A percentile compares a stretch with the other conserved stretches of the same genome.
phyloP scores from a whole-genome alignment of 2,797 vertebrate species.

The Paedocypris micromegethes region DNA sequence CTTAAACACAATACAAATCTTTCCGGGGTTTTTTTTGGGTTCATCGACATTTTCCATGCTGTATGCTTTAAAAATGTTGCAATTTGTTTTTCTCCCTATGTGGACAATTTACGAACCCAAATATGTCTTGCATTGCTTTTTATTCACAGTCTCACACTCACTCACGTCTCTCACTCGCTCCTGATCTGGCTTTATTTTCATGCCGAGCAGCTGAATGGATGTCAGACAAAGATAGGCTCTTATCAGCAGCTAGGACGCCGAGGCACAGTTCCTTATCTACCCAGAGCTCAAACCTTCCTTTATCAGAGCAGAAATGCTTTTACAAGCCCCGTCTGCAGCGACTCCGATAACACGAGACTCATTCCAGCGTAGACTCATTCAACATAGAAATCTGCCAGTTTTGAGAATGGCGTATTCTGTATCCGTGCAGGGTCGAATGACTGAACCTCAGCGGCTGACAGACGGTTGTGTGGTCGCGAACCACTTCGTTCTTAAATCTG shows the following conservation, averaged over 20 bases:
- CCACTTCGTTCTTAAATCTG: too few species aligned
- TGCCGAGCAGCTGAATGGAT: conserved; percentile 40
- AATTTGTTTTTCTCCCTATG: too few species aligned
- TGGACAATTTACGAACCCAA: neutral
- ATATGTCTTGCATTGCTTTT: neutral
- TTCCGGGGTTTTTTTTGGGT: too few species aligned
- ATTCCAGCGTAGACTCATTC: conserved; percentile 1
- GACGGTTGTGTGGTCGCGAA: too few species aligned
- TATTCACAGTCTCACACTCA: conserved; percentile 3
- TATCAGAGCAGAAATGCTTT: conserved; percentile 24
- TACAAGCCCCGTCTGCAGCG: conserved; percentile 2
- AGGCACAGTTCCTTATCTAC: conserved; percentile 54
- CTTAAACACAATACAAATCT: too few species aligned
- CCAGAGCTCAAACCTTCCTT: conserved; percentile 25
- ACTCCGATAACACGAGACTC: conserved; percentile 8
- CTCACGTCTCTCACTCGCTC: neutral
- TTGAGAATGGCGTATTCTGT: too few species aligned
- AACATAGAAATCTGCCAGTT: neutral
- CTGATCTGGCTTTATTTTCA: conserved; percentile 24
- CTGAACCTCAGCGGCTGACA: too few species aligned
- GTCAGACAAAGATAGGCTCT: conserved; percentile 53
- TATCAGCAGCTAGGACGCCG: conserved; percentile 56
- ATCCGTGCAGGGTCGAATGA: too few species aligned
- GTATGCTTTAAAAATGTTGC: too few species aligned
- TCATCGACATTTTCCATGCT: too few species aligned